Evolutionary conservation across 2,797 vertebrate species (phyloP).

Genomic region (Moxostoma hubbsi): DNA sequence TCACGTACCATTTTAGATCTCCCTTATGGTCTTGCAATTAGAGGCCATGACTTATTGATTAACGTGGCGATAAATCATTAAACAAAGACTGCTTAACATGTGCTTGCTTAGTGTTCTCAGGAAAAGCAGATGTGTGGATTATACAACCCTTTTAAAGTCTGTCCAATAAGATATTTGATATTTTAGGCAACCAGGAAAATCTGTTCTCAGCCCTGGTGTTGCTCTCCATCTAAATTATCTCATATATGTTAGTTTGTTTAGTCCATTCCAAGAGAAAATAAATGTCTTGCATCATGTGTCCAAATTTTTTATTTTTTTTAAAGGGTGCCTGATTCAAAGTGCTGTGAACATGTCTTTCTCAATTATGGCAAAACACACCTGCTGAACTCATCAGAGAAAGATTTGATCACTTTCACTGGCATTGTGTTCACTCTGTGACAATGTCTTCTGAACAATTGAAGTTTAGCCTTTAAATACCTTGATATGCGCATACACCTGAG

Average conservation of each 20-base stretch:
- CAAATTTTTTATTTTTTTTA: neutral
- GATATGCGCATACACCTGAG: too few species aligned
- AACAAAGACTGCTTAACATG: conserved; percentile 37
- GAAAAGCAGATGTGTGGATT: conserved; percentile 12
- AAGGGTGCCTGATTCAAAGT: too few species aligned
- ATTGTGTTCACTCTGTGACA: too few species aligned
- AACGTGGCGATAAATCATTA: conserved; percentile 40
- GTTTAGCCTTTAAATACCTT: too few species aligned
- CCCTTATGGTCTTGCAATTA: conserved; percentile 38
- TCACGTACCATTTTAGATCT: conserved; percentile 25
- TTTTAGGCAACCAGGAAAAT: neutral
- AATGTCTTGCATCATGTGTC: neutral
- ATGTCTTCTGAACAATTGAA: too few species aligned
- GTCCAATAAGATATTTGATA: neutral
- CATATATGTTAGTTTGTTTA: neutral
- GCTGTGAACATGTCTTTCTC: too few species aligned
- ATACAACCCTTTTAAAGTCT: neutral
- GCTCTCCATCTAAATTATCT: neutral
- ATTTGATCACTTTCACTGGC: too few species aligned
- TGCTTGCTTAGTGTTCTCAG: conserved; percentile 21
- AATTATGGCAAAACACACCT: too few species aligned
- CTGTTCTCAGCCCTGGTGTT: neutral
- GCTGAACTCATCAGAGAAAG: too few species aligned
- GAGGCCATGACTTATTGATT: conserved; percentile 44
- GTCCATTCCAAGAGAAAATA: conserved; percentile 9